Evolutionary conservation across 2,113 vertebrate genomes (phyloP).

Genomic region (Eretmochelys imbricata): DNA sequence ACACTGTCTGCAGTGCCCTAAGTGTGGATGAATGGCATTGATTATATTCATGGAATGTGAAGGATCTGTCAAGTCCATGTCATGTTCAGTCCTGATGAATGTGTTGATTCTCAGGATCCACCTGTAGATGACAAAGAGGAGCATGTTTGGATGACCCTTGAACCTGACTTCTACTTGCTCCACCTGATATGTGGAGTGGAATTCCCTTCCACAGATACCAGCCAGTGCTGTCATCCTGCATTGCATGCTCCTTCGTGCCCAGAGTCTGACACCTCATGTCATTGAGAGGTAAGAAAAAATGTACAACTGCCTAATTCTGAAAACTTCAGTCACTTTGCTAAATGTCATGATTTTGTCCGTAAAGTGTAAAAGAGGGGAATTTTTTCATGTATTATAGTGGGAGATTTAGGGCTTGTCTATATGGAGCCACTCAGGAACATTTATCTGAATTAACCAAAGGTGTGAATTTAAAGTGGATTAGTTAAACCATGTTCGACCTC

Average conservation of each 20-base stretch:
- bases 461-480: too few species aligned
- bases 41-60: background rate
- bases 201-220: fast-evolving
- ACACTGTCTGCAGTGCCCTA: background rate
- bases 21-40: background rate
- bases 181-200: background rate
- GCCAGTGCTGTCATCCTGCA: fast-evolving
- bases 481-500: too few species aligned
- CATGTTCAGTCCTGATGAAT: fast-evolving
- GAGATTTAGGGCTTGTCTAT: background rate
- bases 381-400: background rate
- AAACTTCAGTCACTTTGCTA: fast-evolving
- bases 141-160: background rate
- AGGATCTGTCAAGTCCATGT: too few species aligned
- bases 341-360: fast-evolving
- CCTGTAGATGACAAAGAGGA: background rate
- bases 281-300: background rate
- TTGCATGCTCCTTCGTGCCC: fast-evolving
- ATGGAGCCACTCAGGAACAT: too few species aligned
- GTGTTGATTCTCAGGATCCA: background rate
- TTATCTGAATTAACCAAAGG: too few species aligned
- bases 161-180: background rate
- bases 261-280: background rate
- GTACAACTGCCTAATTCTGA: fast-evolving
- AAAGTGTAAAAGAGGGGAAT: background rate